A percentile compares a stretch with the other conserved stretches of the same genome.
Conservation (phyloP, 2,797 vertebrate genomes). For the Danio choprae region DNA sequence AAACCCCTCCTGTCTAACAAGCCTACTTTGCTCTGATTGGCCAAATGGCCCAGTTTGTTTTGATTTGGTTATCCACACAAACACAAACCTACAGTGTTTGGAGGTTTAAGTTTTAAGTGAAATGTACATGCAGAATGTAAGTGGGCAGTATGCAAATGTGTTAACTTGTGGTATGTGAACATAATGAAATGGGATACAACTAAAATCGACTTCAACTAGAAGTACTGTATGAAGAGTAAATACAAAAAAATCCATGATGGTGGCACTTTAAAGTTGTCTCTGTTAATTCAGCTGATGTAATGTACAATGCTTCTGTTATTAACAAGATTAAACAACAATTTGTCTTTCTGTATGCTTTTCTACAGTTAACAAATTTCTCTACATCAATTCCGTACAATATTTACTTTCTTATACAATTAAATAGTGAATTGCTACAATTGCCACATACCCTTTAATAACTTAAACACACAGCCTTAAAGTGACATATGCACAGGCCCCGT, state of each 20-base stretch:
- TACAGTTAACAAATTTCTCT: no score
- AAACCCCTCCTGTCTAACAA: no score
- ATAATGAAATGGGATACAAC: background rate
- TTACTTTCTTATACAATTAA: background rate
- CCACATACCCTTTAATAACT: no score
- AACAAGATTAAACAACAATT: no score
- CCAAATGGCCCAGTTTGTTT: background rate
- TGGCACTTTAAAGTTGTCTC: background rate
- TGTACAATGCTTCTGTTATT: no score
- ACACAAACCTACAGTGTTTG: background rate
- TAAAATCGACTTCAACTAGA: background rate
- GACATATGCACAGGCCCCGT: no score
- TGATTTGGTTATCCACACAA: slow-evolving; percentile 2
- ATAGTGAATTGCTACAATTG: no score
- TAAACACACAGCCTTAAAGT: no score
- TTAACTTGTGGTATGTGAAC: background rate
- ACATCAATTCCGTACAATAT: background rate
- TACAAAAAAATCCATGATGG: background rate
- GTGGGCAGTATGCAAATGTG: background rate
- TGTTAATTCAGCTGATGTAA: background rate
- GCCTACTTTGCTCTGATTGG: no score
- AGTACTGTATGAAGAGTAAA: background rate
- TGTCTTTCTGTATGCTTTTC: no score
- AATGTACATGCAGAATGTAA: background rate
- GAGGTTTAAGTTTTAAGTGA: background rate